Percentiles rank a stretch among this genome's conserved stretches.
Evolutionary conservation across 2,888 invertebrate genomes (phyloP).

Genomic region (Buathra laborator): DNA sequence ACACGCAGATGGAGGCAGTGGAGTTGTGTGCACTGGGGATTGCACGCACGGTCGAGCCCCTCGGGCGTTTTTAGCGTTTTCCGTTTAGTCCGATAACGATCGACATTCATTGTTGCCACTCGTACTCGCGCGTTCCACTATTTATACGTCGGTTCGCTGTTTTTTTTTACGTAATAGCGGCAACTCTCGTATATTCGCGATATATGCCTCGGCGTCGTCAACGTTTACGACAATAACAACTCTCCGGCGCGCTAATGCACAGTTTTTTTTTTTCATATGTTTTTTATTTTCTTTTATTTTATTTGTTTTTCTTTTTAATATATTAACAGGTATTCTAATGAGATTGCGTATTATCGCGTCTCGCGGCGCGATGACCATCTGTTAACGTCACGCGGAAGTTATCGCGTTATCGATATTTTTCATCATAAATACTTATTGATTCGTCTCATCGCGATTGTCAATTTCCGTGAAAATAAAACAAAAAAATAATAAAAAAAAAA

Average conservation of each 20-base stretch:
- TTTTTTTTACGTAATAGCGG: conserved; percentile 14
- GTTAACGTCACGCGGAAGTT: neutral
- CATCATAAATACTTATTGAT: neutral
- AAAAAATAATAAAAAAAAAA: neutral
- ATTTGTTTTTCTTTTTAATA: neutral
- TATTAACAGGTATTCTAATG: neutral
- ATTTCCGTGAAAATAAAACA: neutral
- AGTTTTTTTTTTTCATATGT: neutral
- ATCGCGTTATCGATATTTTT: neutral
- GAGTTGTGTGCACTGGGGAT: neutral
- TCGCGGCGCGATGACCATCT: neutral
- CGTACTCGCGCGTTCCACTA: conserved; percentile 14
- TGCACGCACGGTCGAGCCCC: conserved; percentile 40
- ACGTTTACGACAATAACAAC: conserved; percentile 19
- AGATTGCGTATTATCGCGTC: neutral
- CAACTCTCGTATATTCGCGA: conserved; percentile 2
- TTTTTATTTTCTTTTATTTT: neutral
- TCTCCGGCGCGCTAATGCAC: neutral
- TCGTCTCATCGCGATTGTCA: neutral
- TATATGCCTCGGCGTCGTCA: conserved; percentile 3
- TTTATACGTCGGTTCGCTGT: conserved; percentile 18
- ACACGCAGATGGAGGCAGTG: neutral
- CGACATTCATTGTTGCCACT: conserved; percentile 52
- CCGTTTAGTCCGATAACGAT: conserved; percentile 59
- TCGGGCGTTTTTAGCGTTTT: conserved; percentile 42